Evolutionary conservation across 2,888 invertebrate species (phyloP).

Genomic region (Drosophila stalkeri): DNA sequence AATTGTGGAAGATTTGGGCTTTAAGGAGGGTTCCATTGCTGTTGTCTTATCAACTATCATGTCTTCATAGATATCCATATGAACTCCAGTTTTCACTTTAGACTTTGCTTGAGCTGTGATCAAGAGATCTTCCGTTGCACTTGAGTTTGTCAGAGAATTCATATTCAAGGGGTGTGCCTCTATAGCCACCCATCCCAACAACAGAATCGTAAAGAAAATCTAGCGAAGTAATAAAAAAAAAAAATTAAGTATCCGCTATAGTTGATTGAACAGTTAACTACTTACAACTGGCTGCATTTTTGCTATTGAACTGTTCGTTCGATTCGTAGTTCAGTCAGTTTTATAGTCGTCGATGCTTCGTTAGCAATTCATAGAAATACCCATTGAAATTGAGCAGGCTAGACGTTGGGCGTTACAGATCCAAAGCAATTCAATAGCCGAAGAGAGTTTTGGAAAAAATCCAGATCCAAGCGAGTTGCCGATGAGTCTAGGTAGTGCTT

Average conservation of each 20-base stretch:
- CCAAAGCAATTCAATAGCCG: neutral
- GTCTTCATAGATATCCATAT: neutral
- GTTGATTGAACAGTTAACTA: slow-evolving; percentile 12
- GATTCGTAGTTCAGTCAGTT: slow-evolving; percentile 24
- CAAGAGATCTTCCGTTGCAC: neutral
- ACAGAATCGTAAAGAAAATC: slow-evolving; percentile 27
- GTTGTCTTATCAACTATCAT: neutral
- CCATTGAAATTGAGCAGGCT: slow-evolving; percentile 28
- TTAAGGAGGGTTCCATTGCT: neutral
- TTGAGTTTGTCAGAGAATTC: neutral
- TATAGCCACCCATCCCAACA: slow-evolving; percentile 13
- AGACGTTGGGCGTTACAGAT: slow-evolving; percentile 11
- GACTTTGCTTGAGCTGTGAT: no score
- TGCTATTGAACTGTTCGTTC: slow-evolving; percentile 42
- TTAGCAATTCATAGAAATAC: slow-evolving; percentile 54
- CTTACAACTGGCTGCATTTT: slow-evolving; percentile 64
- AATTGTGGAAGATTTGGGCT: neutral
- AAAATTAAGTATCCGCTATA: neutral
- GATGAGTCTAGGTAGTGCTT: neutral
- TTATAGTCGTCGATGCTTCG: slow-evolving; percentile 50
- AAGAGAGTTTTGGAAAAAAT: slow-evolving; percentile 4
- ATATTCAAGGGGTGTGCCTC: neutral
- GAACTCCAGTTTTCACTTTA: neutral
- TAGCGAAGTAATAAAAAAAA: slow-evolving; percentile 3
- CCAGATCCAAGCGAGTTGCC: neutral